Percentiles rank a stretch among this genome's conserved stretches.
Conservation (phyloP, 2,888 invertebrate species). For the Euphydryas editha region DNA sequence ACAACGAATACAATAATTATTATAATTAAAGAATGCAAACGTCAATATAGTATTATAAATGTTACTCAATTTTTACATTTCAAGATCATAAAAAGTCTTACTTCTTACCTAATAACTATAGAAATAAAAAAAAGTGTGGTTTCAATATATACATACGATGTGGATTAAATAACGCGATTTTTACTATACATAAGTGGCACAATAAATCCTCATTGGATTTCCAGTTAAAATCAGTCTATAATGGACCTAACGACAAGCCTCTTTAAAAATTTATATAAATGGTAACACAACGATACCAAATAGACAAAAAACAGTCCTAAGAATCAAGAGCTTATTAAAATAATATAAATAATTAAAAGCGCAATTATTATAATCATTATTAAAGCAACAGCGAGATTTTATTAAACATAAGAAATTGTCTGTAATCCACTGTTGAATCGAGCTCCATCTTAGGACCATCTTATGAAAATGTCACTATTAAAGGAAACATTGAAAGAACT, state of each 20-base stretch:
- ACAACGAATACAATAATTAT: neutral
- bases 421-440: neutral
- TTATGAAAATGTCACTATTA: constrained; percentile 11
- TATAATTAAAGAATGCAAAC: neutral
- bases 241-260: constrained; percentile 62
- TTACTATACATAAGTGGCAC: constrained; percentile 16
- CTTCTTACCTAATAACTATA: neutral
- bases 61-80: neutral
- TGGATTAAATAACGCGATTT: neutral
- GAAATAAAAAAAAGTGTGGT: neutral
- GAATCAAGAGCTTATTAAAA: constrained; percentile 1
- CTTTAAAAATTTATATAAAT: constrained; percentile 62
- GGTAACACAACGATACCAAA: constrained; percentile 57
- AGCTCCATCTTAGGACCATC: constrained; percentile 19
- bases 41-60: neutral
- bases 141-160: constrained; percentile 6
- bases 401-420: constrained; percentile 7
- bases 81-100: neutral
- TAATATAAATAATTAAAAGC: constrained; percentile 8
- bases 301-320: constrained; percentile 26
- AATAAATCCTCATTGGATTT: constrained; percentile 13
- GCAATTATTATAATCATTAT: neutral
- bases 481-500: constrained; percentile 56
- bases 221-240: constrained; percentile 38
- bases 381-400: constrained; percentile 2